Base-by-base conservation (phyloP, 1,140 invertebrate species). In the Polyergus mexicanus region DNA sequence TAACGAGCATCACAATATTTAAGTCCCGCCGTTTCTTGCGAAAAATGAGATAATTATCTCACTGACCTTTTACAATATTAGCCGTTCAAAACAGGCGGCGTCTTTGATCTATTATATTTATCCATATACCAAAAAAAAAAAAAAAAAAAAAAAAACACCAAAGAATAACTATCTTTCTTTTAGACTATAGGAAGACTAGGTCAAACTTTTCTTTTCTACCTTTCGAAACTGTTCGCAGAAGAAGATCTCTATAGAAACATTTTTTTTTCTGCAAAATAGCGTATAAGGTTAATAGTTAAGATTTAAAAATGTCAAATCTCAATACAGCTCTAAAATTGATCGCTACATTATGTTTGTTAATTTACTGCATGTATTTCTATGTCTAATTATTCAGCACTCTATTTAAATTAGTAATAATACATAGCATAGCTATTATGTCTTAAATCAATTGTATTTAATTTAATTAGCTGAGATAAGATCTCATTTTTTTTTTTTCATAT, bases 61-160 rank as follows among this genome's bases (percentile, higher is more conserved):
- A 10, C 22, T 41, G 22, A 84, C 38, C 16, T 68, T 85, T 85
- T 35, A 32, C 75, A 51, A 85, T 54, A 66, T 58, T 80, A 85
- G 60, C 86, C 62, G 72, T 13, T 7, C 47, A 28, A 68, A 74
- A 58, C 22, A 58, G 7, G 54, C 77, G 77, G 77, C 22, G 6
- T 13, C 68, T 86, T 86, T 78, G 41, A 65, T 16, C 35, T 22
- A 56, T 56, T 66, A 54, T 87, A 13, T 13, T 8, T 41, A 22
- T 68, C 1, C 10, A 22, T 25, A 2, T 6, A n/a, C 32, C 13
- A 16, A 16, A 56, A 88, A 88, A 58, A 69, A 80, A 88, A 85
- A 58, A 69, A 80, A 88, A 85, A 16, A 16, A 56, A 88, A 88
- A 58, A 69, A 80, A 88, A 85, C 44, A 56, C 3, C 44, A 7